Conservation (phyloP, 2,888 invertebrate genomes). For the Apamea anceps region DNA sequence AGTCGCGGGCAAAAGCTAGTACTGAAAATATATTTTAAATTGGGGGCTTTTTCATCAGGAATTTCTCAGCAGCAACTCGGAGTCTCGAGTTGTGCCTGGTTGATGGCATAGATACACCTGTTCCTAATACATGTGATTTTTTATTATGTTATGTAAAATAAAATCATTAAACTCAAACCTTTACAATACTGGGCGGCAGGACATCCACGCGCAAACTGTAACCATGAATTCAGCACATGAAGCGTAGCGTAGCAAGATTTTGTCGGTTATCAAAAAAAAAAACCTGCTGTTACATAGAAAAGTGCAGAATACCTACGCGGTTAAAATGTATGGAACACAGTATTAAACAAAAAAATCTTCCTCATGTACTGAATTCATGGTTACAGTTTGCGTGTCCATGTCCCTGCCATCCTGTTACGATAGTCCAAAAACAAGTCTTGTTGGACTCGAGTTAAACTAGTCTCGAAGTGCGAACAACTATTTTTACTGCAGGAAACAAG, state of each 20-base stretch:
- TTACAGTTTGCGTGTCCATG: no score
- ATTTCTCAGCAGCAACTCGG: no score
- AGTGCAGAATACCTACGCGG: no score
- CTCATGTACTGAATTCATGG: no score
- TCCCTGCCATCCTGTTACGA: neutral
- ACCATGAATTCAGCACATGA: no score
- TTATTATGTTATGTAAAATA: neutral
- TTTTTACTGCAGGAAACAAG: neutral
- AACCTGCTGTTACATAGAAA: no score
- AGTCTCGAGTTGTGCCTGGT: neutral
- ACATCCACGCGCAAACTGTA: no score
- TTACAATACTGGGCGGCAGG: neutral
- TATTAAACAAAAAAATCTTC: no score
- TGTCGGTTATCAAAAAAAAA: no score
- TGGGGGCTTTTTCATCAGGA: neutral
- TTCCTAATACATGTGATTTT: neutral
- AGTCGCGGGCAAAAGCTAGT: no score
- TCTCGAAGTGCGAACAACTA: neutral
- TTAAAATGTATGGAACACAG: no score
- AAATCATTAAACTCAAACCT: neutral
- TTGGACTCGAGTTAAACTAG: neutral
- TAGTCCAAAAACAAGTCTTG: neutral
- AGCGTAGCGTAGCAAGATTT: no score
- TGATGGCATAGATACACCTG: neutral
- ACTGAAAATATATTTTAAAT: conserved; percentile 4